Base-by-base conservation (phyloP, 2,113 vertebrate species). In the Dinomys branickii region DNA sequence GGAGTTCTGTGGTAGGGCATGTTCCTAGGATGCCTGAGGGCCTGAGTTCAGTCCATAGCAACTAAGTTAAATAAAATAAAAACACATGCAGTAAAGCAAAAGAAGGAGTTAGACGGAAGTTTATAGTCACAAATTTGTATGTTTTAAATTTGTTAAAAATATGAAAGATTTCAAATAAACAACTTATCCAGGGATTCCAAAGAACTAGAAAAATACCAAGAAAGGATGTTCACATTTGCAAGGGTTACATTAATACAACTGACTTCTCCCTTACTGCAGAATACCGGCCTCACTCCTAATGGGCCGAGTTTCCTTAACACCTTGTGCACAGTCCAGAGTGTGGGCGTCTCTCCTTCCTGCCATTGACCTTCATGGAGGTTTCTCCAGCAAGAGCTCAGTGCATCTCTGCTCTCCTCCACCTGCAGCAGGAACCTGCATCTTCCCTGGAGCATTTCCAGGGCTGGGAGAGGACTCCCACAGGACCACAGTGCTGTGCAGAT, bases 401-500 rank as follows among this genome's bases (percentile, higher is more conserved):
- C 0, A 3, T 24, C 58, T 69, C 63, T 87, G 35, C 2, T 4
- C 20, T 7, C n/a, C n/a, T n/a, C n/a, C n/a, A n/a, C n/a, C 44
- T 61, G 3, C 13, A 73, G 44, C 28, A 6, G 0, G 17, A 52
- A n/a, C 63, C 52, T 26, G 20, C 9, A 2, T 11, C n/a, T 65
- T n/a, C 38, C 41, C 67, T 1, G 4, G 30, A 61, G 41, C n/a
- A n/a, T 52, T 35, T 41, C 26, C 56, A 47, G n/a, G 30, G 5
- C 38, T 44, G 47, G 14, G 3, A 3, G 30, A 38, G n/a, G 0
- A 44, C 5, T 0, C 12, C 5, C 52, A 22, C 4, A 86, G 20
- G 28, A 71, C 20, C 1, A 3, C 1, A 0, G 19, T 0, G 1
- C 54, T 35, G 2, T 20, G 9, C 2, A 4, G 54, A 13, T 0